A percentile compares a stretch with the other conserved stretches of the same genome.
Conservation (phyloP, 2,888 invertebrate species). For the Hydrotaea diabolus region DNA sequence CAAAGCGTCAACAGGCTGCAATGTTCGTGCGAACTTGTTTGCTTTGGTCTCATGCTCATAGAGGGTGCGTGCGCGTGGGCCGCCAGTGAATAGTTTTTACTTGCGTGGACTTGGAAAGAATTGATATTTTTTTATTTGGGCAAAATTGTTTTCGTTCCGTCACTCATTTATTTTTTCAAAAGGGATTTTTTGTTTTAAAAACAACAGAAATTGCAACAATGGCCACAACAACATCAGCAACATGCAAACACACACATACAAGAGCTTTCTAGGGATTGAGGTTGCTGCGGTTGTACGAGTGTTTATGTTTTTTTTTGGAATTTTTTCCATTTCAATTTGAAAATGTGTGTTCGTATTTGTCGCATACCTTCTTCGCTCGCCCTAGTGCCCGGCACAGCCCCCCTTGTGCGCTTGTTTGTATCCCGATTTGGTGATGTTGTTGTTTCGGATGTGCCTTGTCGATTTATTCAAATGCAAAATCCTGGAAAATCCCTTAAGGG, state of each 20-base stretch:
- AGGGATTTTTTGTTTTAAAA: slow-evolving; percentile 39
- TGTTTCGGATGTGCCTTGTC: slow-evolving; percentile 69
- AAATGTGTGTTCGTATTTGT: slow-evolving; percentile 54
- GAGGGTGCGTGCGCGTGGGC: slow-evolving; percentile 20
- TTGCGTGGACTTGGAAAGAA: slow-evolving; percentile 63
- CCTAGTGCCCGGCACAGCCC: neutral
- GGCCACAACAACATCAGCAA: neutral
- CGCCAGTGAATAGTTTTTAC: slow-evolving; percentile 38
- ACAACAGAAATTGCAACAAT: neutral
- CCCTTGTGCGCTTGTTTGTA: slow-evolving; percentile 18
- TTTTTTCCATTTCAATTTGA: slow-evolving; percentile 51
- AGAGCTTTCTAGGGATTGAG: slow-evolving; percentile 60
- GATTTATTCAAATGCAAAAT: slow-evolving; percentile 72
- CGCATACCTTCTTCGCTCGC: neutral
- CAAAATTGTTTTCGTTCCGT: slow-evolving; percentile 67
- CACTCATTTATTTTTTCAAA: slow-evolving; percentile 60
- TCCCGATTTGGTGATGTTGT: slow-evolving; percentile 48
- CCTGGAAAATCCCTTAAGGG: slow-evolving; percentile 71
- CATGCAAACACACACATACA: neutral
- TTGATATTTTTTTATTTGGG: slow-evolving; percentile 71
- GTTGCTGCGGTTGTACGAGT: slow-evolving; percentile 67
- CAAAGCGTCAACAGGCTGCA: slow-evolving; percentile 70
- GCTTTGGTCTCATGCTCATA: slow-evolving; percentile 31
- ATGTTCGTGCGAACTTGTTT: slow-evolving; percentile 43
- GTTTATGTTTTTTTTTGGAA: slow-evolving; percentile 33